Base-by-base conservation (phyloP, 2,888 invertebrate genomes). In the Tridacna crocea region DNA sequence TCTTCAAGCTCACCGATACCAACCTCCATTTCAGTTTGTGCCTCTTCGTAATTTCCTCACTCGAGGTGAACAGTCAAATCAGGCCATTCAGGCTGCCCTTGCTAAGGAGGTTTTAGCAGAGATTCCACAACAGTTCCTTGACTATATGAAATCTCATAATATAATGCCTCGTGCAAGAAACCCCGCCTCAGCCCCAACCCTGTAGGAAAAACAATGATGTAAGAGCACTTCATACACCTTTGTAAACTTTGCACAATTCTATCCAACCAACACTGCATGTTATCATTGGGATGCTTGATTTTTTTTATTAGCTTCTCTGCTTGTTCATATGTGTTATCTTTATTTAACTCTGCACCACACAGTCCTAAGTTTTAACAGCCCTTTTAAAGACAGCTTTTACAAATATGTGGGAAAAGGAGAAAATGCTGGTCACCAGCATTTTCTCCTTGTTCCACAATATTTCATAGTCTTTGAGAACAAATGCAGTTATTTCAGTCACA, bases 51-150 rank as follows among this genome's bases (percentile, higher is more conserved):
- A 94, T 82, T 94, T 94, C 83, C 58, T 90, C 48, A 84, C 82
- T 47, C 81, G 87, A 48, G 77, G 83, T 48, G 80, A 80, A 36
- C 85, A 87, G 27, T 27, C 51, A 24, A 65, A 82, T 78, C 83
- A 88, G 65, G 75, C 89, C 13, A 78, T 84, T 19, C 91, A 93
- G 79, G 93, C 93, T 19, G 92, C 92, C 58, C 92, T 96, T 79
- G 96, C 96, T 60, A 95, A 95, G 89, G 95, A 95, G 88, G 95
- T 95, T 60, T 91, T 93, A 85, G 92, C 91, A 27, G 91, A 93
- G 82, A 87, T 93, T 55, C 92, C 92, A 0, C 90, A 93, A 27
- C 95, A 95, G 89, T 91, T 95, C 55, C 93, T 95, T 36, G 92
- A 93, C 0, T 95, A 93, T 88, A 95, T 95, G 95, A 94, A 94